Evolutionary conservation across 2,113 vertebrate genomes (phyloP), one percentile per base, ranked within the genome.

Genomic region (Oryzias javanicus): DNA sequence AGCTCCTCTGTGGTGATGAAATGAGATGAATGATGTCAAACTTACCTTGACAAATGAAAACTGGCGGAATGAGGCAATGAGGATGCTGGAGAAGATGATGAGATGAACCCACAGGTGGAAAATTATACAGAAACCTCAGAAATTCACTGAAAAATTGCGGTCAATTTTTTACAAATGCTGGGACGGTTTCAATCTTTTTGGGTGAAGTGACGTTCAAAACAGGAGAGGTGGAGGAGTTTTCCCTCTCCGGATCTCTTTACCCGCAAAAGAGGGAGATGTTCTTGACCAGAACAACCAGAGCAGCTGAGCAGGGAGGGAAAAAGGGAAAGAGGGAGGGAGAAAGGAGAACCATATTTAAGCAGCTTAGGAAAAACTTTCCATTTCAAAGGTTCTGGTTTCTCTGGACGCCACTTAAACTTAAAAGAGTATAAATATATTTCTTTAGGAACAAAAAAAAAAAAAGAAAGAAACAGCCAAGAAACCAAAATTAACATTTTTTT

Each of bases 211-310:
- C 0, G 25, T 52, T 27, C 53, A 53, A 44, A 41, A 25, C 10
- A 41, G 72, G 45, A 59, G 60, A 72, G 59, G 61, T 12, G 0
- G 66, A 64, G 57, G 67, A 60, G 70, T 60, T 71, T 27, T 56
- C 68, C 54, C 61, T 76, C 70, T 67, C 18, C 75, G 52, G 46
- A 42, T 29, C 60, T 67, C 72, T 74, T 22, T 51, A 61, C 65
- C 40, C 72, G 70, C 14, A 16, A 76, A 84, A 72, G 55, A 83
- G 58, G 57, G 67, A 67, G 79, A 80, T 55, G 58, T 35, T 79
- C 69, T 55, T 57, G 48, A 75, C 53, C 41, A 4, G 1, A 44
- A 10, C 18, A 45, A 24, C 40, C 55, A 49, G 45, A 57, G 64
- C 54, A 53, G 44, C 22, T 29, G 41, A 18, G 44, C 48, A 29